Base-by-base conservation (phyloP, 2,888 invertebrate genomes). In the Cephus spinipes region DNA sequence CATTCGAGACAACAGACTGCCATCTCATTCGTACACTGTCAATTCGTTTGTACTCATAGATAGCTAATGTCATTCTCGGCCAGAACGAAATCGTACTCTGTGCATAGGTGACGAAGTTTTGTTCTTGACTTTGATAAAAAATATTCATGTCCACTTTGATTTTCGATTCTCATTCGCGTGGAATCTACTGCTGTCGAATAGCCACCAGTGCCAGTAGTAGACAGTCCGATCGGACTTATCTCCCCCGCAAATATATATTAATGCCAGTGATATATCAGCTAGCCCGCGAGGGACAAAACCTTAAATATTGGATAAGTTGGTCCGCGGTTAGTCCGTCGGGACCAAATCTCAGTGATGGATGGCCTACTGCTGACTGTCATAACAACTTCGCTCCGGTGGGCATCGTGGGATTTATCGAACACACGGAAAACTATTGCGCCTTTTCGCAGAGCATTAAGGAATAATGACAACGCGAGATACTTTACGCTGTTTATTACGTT, bases 271-370 rank as follows among this genome's bases (percentile, higher is more conserved):
- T 91, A 91, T 91, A 91, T 91, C 90, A 89, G 89, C 82, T 77
- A 81, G 85, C 85, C 85, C 90, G 88, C 89, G 86, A 91, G 91
- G 91, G 91, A 91, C 91, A 91, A 91, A 90, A 91, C 90, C 90
- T 91, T 91, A 91, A 91, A 91, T 91, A 91, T 91, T 91, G 89
- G 89, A 91, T 91, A 91, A 91, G 90, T 91, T 90, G 86, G 89
- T 89, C 85, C 87, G 83, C 83, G 88, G 83, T 85, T 85, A 85
- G 87, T 85, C 91, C 88, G 80, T 82, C 86, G 91, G 89, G 91
- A 90, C 90, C 84, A 86, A 91, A 90, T 90, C 90, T 89, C 89
- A 79, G 86, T 91, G 91, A 91, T 91, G 89, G 90, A 91, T 91
- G 82, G 88, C 85, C 83, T 83, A 83, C 87, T 85, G 87, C 91